Conservation (phyloP, 2,797 vertebrate genomes). For the Sorex maritimensis region DNA sequence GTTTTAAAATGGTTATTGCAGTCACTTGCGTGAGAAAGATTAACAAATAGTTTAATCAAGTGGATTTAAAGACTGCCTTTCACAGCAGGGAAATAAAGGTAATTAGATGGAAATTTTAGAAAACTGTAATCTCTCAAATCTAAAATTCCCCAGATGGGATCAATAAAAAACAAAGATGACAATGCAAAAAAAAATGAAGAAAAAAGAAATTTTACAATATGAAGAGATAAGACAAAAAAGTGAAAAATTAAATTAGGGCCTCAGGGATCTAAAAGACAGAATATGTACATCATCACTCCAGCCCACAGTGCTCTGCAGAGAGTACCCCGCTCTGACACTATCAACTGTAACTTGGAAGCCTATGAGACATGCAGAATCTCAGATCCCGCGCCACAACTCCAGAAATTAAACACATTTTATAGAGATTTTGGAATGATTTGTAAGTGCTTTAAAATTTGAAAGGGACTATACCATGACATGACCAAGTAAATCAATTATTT, state of each 20-base stretch:
- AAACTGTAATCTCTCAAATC: slow-evolving; percentile 27
- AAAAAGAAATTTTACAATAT: slow-evolving; percentile 33
- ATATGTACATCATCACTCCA: too few relatives aligned
- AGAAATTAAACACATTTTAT: slow-evolving; percentile 42
- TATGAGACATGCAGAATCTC: slow-evolving; percentile 5
- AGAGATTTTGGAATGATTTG: not conserved
- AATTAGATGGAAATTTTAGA: slow-evolving; percentile 49
- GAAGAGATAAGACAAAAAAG: not conserved
- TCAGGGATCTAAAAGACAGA: too few relatives aligned
- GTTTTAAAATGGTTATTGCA: slow-evolving; percentile 44
- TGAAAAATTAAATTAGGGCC: not conserved
- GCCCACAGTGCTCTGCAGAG: not conserved
- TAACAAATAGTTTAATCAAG: not conserved
- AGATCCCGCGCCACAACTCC: slow-evolving; percentile 1
- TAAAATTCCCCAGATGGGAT: slow-evolving; percentile 12
- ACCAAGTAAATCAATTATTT: not conserved
- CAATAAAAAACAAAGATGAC: slow-evolving; percentile 37
- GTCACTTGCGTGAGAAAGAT: not conserved
- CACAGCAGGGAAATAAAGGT: not conserved
- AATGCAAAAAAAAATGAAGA: slow-evolving; percentile 22
- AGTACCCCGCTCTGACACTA: not conserved
- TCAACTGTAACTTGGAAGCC: not conserved
- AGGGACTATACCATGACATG: not conserved
- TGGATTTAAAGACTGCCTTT: slow-evolving; percentile 39
- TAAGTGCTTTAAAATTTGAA: not conserved